Base-by-base conservation (phyloP, 2,797 vertebrate genomes). In the Xenentodon cancila region DNA sequence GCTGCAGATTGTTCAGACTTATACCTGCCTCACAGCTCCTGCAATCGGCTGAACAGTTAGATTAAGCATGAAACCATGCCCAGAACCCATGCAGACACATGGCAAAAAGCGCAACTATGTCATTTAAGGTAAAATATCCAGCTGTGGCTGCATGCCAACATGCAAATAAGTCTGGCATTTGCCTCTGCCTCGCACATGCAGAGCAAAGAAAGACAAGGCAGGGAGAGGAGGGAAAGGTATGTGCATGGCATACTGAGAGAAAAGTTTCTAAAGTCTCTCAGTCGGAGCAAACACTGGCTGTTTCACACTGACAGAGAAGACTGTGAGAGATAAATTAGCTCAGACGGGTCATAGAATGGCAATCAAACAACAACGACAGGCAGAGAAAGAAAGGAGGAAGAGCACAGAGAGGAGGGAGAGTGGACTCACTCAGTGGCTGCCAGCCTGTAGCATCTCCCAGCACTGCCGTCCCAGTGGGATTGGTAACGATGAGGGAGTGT, bases 211-310 rank as follows among this genome's bases (percentile, higher is more conserved):
- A 78, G 59, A 58, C 3, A 25, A 67, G 47, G 55, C 30, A 59
- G 57, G 3, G 40, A 59, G 64, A 54, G 67, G 40, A 63, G 54
- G 67, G 64, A 37, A 61, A 59, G 68, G 53, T 54, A 30, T 89
- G 86, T 86, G 85, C 46, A 5, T 9, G 1, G 82, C 81, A 87
- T 89, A 87, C 86, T 86, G 84, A 90, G 74, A 71, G 83, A 59
- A 65, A 84, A 82, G 83, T 89, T 80, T 87, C 68, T 75, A 86
- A 88, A 88, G 85, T 88, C 74, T 51, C 71, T 73, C 75, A 74
- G 75, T 70, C 20, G 75, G 71, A 79, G 73, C 52, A 82, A 81
- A 88, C 69, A 84, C 54, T 60, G 76, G 63, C 73, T 56, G 54
- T 72, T 84, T 87, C 73, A 79, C 78, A 69, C 71, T 13, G 30